Percentiles rank a stretch among this genome's conserved stretches.
These are phyloP conservation scores for Actias luna DNA, from an alignment of 2,888 invertebrate genomes.

Conservation along the genomic window DNA sequence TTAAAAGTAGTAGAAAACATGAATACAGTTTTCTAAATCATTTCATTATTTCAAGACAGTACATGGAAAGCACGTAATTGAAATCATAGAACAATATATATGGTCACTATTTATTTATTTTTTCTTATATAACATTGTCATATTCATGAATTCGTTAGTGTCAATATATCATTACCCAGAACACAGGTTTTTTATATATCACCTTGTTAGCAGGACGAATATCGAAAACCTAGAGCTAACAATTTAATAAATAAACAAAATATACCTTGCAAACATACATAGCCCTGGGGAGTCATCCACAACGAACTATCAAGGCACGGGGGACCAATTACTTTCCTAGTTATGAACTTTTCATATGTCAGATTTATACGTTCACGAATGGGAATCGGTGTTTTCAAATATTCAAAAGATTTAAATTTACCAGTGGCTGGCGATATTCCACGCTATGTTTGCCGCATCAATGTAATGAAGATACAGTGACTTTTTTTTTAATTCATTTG, in stretches of 20 bases:
- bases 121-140: too few species aligned
- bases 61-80: too few species aligned
- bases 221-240: not conserved
- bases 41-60: too few species aligned
- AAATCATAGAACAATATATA: too few species aligned
- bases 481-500: too few species aligned
- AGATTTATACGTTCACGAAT: conserved; percentile 42
- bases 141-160: too few species aligned
- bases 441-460: conserved; percentile 4
- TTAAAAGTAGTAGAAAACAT: too few species aligned
- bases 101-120: too few species aligned
- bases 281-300: conserved; percentile 52
- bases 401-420: conserved; percentile 36
- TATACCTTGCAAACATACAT: conserved; percentile 27
- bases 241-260: conserved; percentile 25
- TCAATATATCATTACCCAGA: not conserved
- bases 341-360: conserved; percentile 66
- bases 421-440: conserved; percentile 23
- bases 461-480: not conserved
- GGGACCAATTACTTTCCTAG: conserved; percentile 68
- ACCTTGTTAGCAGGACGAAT: not conserved
- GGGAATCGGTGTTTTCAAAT: conserved; percentile 39
- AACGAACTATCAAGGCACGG: conserved; percentile 48
- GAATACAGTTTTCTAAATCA: too few species aligned
- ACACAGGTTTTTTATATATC: not conserved